Base-by-base conservation (phyloP, 2,797 vertebrate species). In the Trichosurus vulpecula region DNA sequence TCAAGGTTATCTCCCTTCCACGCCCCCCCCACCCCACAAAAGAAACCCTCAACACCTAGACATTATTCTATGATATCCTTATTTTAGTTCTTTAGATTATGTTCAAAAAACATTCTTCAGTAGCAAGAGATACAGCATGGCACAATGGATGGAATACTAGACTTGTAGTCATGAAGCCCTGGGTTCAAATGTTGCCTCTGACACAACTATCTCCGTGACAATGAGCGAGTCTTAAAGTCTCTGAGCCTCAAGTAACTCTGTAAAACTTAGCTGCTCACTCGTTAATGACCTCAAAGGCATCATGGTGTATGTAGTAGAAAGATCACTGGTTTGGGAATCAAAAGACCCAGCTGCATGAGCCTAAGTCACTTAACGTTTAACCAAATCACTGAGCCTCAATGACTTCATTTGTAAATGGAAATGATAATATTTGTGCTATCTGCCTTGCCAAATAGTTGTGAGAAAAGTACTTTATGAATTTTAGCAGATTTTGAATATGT, bases 11-110 rank as follows among this genome's bases (percentile, higher is more conserved):
- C 27, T 90, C 29, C 52, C 5, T 90, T 90, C 90, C 6, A 3
- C 30, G 6, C 52, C 12, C 90, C 13, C 9, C 13, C 14, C 19
- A 4, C 35, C 13, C 89, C 6, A 8, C 12, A 52, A 90, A 90
- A 52, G 10, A 90, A 90, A 52, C 35, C 30, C 19, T 22, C 1
- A 52, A 55, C 31, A 57, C 8, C 35, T 87, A 31, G 54, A 14
- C 53, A 27, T 94, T 94, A 81, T 31, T 94, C 53, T 91, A 94
- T n/a, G 29, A 31, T 29, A 51, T 55, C 58, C 91, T 61, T 90
- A 41, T 53, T 91, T 91, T 74, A 74, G 58, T 8, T 61, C 91
- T 54, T 91, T 54, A 53, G 52, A 55, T 52, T 5, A 91, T 25
- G 30, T 87, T 35, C 6, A 30, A 74, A 94, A 31, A 52, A 52